A percentile compares a stretch with the other conserved stretches of the same genome.
Evolutionary conservation across 2,888 invertebrate species (phyloP).

Genomic region (Tupiocoris notatus): DNA sequence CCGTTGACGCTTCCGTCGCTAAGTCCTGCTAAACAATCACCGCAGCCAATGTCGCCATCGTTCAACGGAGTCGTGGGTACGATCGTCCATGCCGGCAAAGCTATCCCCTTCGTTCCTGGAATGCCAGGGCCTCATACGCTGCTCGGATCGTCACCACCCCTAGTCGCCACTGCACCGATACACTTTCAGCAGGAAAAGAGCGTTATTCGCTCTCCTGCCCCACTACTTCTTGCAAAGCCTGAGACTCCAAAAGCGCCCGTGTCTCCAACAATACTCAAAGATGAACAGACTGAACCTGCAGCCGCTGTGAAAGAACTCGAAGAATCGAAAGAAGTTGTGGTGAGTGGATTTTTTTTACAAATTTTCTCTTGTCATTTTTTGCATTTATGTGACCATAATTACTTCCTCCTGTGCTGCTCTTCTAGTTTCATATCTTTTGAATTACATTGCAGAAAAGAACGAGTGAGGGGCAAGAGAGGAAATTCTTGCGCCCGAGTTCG

Average conservation of each 20-base stretch:
- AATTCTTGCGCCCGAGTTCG: conserved; percentile 70
- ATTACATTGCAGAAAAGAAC: conserved; percentile 7
- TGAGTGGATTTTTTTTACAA: too few species aligned
- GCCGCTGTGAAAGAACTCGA: not conserved
- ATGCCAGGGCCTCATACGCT: conserved; percentile 78
- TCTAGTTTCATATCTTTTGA: too few species aligned
- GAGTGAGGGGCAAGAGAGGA: conserved; percentile 43
- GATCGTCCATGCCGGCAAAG: conserved; percentile 67
- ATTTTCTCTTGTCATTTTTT: too few species aligned
- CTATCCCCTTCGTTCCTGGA: conserved; percentile 83
- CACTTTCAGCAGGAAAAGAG: conserved; percentile 12
- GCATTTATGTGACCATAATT: too few species aligned
- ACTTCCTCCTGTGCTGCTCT: too few species aligned
- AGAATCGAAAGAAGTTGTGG: not conserved
- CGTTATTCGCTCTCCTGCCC: conserved; percentile 34
- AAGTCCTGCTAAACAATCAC: conserved; percentile 51
- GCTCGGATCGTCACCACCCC: conserved; percentile 53
- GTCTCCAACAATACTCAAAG: conserved; percentile 9
- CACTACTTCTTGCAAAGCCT: not conserved
- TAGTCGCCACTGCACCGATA: not conserved
- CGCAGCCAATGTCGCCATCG: not conserved
- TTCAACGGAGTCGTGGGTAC: conserved; percentile 62
- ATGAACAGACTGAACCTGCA: not conserved
- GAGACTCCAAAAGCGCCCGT: not conserved
- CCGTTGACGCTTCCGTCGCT: conserved; percentile 48